These are phyloP conservation scores for Meriones unguiculatus DNA, from an alignment of 2,113 vertebrate species.

Conservation along the genomic window DNA sequence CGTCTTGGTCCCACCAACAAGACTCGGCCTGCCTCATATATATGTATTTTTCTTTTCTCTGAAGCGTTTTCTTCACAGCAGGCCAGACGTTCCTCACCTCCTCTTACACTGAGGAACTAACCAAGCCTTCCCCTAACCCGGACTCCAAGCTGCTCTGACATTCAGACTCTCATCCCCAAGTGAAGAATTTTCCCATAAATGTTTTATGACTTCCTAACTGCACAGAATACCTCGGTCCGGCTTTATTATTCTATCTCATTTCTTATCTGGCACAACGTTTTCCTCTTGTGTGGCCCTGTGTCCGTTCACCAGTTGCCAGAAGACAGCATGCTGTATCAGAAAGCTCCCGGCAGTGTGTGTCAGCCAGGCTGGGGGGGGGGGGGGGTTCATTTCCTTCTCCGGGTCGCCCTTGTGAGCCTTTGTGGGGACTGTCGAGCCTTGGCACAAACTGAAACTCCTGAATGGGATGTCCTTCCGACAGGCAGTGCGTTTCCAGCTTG, in stretches of 20 bases:
- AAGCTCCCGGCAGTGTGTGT: not conserved
- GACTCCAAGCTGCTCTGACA: not conserved
- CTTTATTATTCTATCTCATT: constrained; percentile 73
- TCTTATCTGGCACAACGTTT: constrained; percentile 54
- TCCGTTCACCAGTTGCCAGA: constrained; percentile 69
- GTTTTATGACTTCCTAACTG: constrained; percentile 78
- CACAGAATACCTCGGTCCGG: constrained; percentile 41
- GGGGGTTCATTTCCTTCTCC: constrained; percentile 53
- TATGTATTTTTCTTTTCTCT: not conserved
- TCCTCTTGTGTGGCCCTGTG: constrained; percentile 66
- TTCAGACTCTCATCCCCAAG: constrained; percentile 67
- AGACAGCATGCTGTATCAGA: constrained; percentile 40
- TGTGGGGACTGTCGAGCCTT: not conserved
- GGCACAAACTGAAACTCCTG: not conserved
- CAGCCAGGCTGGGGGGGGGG: not conserved
- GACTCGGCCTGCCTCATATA: constrained; percentile 14
- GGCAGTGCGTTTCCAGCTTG: constrained; percentile 47
- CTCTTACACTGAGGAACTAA: not conserved
- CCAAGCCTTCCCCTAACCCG: not conserved
- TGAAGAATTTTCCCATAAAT: constrained; percentile 67
- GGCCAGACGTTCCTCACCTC: constrained; percentile 39
- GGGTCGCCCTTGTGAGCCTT: not conserved
- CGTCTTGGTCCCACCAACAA: constrained; percentile 45
- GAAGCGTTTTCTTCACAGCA: constrained; percentile 7
- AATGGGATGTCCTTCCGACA: constrained; percentile 1